Percentiles rank a stretch among this genome's conserved stretches.
These are phyloP conservation scores for Pseudomugil tenellus DNA, from an alignment of 2,797 vertebrate genomes.

Conservation along the genomic window DNA sequence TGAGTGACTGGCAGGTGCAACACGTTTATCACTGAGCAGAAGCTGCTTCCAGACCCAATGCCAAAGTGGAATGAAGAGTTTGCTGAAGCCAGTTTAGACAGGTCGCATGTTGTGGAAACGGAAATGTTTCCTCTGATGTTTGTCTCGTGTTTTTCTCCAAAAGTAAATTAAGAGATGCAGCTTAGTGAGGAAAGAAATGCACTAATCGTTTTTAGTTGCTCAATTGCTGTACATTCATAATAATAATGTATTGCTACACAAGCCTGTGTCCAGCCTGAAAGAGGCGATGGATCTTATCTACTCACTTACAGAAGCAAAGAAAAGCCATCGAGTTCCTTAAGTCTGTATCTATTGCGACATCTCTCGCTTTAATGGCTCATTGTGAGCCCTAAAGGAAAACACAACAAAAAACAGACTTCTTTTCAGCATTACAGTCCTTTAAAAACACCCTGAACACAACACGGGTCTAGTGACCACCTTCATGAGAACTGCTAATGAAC, in stretches of 20 bases:
- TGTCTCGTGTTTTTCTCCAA: too few species aligned
- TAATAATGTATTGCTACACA: constrained; percentile 52
- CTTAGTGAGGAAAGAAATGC: constrained; percentile 28
- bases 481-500: not conserved
- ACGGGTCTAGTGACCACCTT: not conserved
- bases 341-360: constrained; percentile 43
- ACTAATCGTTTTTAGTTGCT: constrained; percentile 51
- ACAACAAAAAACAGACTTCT: not conserved
- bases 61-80: not conserved
- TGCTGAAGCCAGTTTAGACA: not conserved
- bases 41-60: constrained; percentile 35
- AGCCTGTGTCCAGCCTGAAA: constrained; percentile 66
- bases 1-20: constrained; percentile 35
- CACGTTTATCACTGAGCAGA: constrained; percentile 5
- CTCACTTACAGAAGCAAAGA: constrained; percentile 25
- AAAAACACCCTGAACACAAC: not conserved
- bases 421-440: constrained; percentile 1
- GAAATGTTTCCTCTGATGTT: constrained; percentile 14
- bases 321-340: constrained; percentile 13
- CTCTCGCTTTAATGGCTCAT: constrained; percentile 20
- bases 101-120: constrained; percentile 12
- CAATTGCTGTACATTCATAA: constrained; percentile 27
- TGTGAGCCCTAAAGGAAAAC: constrained; percentile 11
- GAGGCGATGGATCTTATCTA: constrained; percentile 57
- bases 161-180: constrained; percentile 3